Evolutionary conservation across 2,888 invertebrate species (phyloP).

Genomic region (Tenthredo amoena): DNA sequence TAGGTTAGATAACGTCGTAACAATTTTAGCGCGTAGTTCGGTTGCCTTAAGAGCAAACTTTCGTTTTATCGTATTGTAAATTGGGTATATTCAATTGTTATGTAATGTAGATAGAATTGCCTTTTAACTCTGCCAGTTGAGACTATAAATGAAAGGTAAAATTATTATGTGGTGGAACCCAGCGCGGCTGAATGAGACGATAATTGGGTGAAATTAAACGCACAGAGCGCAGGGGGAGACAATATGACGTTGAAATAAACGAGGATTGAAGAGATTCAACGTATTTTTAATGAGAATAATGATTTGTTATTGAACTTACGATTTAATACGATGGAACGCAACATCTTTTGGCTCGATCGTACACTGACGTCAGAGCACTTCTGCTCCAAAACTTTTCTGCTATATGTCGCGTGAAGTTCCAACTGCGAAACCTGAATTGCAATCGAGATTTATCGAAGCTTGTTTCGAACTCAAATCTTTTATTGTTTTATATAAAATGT

Average conservation of each 20-base stretch:
- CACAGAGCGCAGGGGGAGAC: not conserved
- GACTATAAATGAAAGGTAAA: not conserved
- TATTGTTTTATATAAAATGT: not conserved
- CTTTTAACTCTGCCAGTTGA: not conserved
- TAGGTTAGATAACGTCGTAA: conserved; percentile 40
- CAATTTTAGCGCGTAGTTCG: not conserved
- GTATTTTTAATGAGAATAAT: not conserved
- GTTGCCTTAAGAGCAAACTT: not conserved
- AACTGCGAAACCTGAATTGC: not conserved
- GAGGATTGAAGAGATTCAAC: not conserved
- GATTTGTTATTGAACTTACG: conserved; percentile 67
- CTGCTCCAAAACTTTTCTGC: conserved; percentile 20
- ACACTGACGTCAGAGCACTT: conserved; percentile 56
- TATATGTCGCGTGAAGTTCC: not conserved
- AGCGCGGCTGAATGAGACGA: too few relatives aligned
- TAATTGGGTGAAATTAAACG: not conserved
- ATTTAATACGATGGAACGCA: conserved; percentile 69
- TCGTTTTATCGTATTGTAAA: not conserved
- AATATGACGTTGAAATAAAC: not conserved
- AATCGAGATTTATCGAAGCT: not conserved
- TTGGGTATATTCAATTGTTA: not conserved
- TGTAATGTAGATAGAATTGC: conserved; percentile 1
- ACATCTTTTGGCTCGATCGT: conserved; percentile 66
- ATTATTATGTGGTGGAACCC: not conserved
- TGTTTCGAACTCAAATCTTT: not conserved